Percentiles rank a stretch among this genome's conserved stretches.
Evolutionary conservation across 2,113 vertebrate genomes (phyloP).

Genomic region (Galeopterus variegatus): DNA sequence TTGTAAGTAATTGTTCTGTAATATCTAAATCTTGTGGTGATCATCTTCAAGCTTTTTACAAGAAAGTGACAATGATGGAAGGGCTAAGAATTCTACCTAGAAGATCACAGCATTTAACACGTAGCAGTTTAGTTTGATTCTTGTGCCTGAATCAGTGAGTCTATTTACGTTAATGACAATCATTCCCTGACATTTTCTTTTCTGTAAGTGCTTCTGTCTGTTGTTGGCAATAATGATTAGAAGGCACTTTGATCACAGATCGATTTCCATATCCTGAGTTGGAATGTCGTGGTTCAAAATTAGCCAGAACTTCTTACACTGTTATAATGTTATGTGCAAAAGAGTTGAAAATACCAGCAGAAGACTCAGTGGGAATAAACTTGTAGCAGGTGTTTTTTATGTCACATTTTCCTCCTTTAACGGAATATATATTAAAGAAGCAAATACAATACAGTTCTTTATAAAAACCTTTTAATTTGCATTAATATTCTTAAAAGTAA

Average conservation of each 20-base stretch:
- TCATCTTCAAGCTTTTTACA: neutral
- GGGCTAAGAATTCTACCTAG: neutral
- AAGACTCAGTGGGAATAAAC: neutral
- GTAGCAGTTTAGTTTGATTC: neutral
- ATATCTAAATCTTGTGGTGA: neutral
- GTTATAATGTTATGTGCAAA: neutral
- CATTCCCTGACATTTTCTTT: neutral
- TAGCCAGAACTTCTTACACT: neutral
- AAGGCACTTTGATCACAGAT: neutral
- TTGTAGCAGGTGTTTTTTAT: neutral
- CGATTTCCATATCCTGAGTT: neutral
- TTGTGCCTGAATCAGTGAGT: neutral
- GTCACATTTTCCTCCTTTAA: neutral
- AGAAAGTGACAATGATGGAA: neutral
- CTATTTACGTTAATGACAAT: neutral
- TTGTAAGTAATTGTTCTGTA: neutral
- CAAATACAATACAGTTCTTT: neutral
- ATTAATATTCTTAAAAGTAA: neutral
- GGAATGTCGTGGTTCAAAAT: slow-evolving; percentile 18
- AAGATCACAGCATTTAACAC: neutral
- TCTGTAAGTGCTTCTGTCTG: neutral
- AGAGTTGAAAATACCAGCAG: neutral
- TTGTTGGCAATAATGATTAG: neutral
- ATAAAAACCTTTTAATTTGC: neutral
- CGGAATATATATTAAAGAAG: neutral